These are phyloP conservation scores for Anseranas semipalmata DNA, from an alignment of 2,113 vertebrate species.

Conservation along the genomic window DNA sequence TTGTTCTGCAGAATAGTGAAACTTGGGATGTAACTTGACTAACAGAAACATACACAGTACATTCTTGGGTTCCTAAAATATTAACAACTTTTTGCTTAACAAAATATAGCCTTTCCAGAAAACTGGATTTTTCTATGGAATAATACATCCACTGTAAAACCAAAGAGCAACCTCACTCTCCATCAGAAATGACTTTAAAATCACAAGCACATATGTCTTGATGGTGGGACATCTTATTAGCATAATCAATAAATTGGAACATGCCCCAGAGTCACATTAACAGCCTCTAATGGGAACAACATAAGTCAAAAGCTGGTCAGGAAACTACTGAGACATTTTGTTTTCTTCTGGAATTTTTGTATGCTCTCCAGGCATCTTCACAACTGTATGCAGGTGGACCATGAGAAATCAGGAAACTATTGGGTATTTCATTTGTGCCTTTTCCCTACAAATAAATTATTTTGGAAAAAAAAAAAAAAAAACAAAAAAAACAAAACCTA, in stretches of 20 bases:
- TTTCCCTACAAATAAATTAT: background rate
- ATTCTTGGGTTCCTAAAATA: background rate
- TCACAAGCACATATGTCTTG: background rate
- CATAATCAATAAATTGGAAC: conserved; percentile 4
- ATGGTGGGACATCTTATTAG: background rate
- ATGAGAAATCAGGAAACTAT: background rate
- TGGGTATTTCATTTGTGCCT: background rate
- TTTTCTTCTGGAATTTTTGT: conserved; percentile 16
- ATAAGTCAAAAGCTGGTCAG: background rate
- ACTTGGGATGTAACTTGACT: background rate
- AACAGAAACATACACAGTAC: background rate
- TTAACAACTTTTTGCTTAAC: background rate
- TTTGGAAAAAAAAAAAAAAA: background rate
- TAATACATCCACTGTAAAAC: background rate
- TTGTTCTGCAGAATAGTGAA: background rate
- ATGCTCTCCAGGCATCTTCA: background rate
- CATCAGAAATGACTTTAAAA: background rate
- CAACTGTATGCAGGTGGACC: background rate
- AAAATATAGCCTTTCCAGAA: background rate
- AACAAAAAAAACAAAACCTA: background rate
- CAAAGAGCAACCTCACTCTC: background rate
- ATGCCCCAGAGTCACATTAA: background rate
- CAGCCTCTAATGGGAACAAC: background rate
- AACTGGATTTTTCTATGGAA: background rate
- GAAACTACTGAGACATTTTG: background rate